Conservation (phyloP, 2,797 vertebrate genomes). For the Anabas testudineus region DNA sequence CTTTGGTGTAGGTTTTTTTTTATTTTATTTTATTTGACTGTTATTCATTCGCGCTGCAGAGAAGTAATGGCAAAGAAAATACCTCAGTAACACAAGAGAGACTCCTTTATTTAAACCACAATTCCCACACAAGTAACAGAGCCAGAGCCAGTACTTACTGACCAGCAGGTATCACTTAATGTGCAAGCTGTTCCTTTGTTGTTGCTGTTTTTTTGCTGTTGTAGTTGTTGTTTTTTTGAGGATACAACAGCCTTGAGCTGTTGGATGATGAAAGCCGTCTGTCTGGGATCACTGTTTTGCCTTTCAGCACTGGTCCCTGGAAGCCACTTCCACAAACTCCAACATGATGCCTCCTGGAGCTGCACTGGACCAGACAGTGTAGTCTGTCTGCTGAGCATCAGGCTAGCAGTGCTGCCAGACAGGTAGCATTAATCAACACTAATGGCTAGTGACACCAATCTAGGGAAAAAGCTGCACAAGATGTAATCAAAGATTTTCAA, state of each 20-base stretch:
- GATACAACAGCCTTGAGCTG: slow-evolving; percentile 39
- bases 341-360: slow-evolving; percentile 41
- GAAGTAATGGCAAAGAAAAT: background rate
- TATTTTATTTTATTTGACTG: background rate
- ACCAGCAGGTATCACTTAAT: slow-evolving; percentile 28
- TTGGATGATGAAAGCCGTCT: slow-evolving; percentile 44
- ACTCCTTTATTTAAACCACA: background rate
- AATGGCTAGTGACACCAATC: background rate
- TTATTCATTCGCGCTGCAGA: background rate
- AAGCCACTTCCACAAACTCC: slow-evolving; percentile 39
- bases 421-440: slow-evolving; percentile 31
- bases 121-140: background rate
- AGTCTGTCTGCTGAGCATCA: slow-evolving; percentile 26
- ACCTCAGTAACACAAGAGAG: background rate
- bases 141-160: background rate
- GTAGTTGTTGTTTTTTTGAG: too few species aligned
- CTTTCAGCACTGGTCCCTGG: slow-evolving; percentile 27
- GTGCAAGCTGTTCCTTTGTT: slow-evolving; percentile 19
- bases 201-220: too few species aligned
- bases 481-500: background rate
- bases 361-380: slow-evolving; percentile 37
- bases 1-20: background rate
- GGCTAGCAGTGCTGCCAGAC: slow-evolving; percentile 18
- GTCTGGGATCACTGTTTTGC: slow-evolving; percentile 20
- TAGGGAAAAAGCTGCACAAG: background rate